Base-by-base conservation (phyloP, 2,113 vertebrate genomes). In the Delphinapterus leucas region DNA sequence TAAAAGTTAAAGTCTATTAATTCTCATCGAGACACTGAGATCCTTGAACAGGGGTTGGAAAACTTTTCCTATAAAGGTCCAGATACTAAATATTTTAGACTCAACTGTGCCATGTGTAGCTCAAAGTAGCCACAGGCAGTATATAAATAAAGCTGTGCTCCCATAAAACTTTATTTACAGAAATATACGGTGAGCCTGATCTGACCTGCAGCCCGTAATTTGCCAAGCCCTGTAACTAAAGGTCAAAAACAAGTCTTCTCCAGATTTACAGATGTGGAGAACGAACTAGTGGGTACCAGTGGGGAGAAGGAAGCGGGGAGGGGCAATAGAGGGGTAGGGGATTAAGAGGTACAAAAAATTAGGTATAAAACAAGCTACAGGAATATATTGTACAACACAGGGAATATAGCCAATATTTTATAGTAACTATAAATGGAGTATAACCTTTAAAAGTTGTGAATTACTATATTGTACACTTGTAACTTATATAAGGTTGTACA, bases 61-160 rank as follows among this genome's bases (percentile, higher is more conserved):
- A 83, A 25, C 10, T 8, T 86, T 58, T 77, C 44, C 55, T 65
- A 23, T 33, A n/a, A 90, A 81, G 28, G 20, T 31, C 6, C 8
- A 25, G 38, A 60, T 2, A 65, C 6, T 68, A 89, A 61, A 41
- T 33, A 73, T 67, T 63, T 85, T 44, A 36, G 68, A 17, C 17
- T 84, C 31, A 20, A 3, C 5, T 17, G 4, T 8, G 13, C 26
- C 15, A 6, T 0, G 0, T 15, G 15, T 33, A 33, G n/a, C 44
- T 47, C n/a, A 9, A 15, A 79, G 80, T 28, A 73, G 80, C 38
- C 68, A 44, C 44, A 65, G 49, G 15, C 6, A 17, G n/a, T 10
- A 23, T 38, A 21, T 20, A n/a, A 18, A 12, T 8, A 65, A 74
- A 81, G 33, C 28, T 84, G 3, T 31, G 18, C 25, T n/a, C 8